A percentile compares a stretch with the other conserved stretches of the same genome.
These are phyloP conservation scores for Rhipidura dahli DNA, from an alignment of 2,113 vertebrate species.

Conservation along the genomic window DNA sequence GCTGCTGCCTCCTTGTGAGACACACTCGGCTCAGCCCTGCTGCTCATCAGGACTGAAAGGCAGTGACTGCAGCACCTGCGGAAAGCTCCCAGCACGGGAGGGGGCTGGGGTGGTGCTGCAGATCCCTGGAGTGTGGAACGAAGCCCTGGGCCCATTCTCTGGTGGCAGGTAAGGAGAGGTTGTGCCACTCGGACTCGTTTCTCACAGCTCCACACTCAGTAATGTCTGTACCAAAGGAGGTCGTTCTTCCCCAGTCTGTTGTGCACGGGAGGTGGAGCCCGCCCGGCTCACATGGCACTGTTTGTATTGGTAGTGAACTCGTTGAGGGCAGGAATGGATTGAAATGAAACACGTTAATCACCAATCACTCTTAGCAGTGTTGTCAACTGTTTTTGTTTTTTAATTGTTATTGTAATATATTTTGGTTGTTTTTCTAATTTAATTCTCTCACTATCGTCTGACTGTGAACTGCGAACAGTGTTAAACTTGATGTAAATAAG, in stretches of 20 bases:
- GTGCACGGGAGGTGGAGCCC: background rate
- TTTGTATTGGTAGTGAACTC: background rate
- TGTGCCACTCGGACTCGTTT: background rate
- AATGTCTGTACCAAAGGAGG: constrained; percentile 63
- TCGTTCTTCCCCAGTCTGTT: background rate
- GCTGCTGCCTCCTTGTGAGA: background rate
- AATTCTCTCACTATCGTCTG: constrained; percentile 94
- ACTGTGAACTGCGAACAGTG: constrained; percentile 99
- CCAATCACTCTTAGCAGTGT: constrained; percentile 76
- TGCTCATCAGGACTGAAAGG: accelerated
- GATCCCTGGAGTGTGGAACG: background rate
- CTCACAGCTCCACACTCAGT: background rate
- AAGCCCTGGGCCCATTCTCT: background rate
- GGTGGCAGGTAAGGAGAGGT: background rate
- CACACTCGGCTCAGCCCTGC: background rate
- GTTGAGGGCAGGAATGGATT: constrained; percentile 18
- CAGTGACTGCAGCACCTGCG: accelerated
- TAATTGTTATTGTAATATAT: constrained; percentile 88
- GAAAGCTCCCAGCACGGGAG: background rate
- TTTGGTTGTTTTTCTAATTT: constrained; percentile 91
- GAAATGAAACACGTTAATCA: constrained; percentile 38
- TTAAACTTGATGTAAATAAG: constrained; percentile 99
- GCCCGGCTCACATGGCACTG: background rate
- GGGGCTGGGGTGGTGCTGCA: background rate
- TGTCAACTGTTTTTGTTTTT: constrained; percentile 81